Base-by-base conservation (phyloP, 2,888 invertebrate species). In the Prionchulus punctatus region DNA sequence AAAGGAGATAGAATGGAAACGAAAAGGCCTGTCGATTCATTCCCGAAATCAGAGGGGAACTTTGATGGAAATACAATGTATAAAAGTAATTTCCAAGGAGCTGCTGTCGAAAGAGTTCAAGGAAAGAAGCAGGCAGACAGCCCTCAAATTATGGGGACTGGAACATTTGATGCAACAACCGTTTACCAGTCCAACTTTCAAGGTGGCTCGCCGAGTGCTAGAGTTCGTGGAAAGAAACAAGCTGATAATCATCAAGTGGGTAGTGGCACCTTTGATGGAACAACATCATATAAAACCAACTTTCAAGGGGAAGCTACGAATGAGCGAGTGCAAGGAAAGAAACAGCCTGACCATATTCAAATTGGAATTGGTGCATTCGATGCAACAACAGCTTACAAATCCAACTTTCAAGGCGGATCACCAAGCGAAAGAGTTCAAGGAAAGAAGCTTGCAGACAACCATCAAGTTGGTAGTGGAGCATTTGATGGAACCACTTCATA, bases 111-210 rank as follows among this genome's bases (percentile, higher is more conserved):
- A 45, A 45, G 47, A 45, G 15, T 21, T 21, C 15, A 45, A 45
- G 7, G 7, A 23, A 23, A 21, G 47, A 12, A 23, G 23, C 47
- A 12, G 47, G 47, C 7, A 23, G 23, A 45, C 47, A 45, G 47
- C 23, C 23, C 23, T 7, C 15, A 21, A n/a, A n/a, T n/a, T n/a
- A n/a, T n/a, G n/a, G n/a, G n/a, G n/a, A 45, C 23, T 45, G 23
- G 47, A 21, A 45, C 4, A 23, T 45, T 45, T 12, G 52, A 52
- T 23, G 52, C 30, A 28, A 31, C 52, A 23, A 52, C 50, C 4
- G 50, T 50, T 27, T 21, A 4, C n/a, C 15, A 50, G 27, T 18
- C 15, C 15, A n/a, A n/a, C n/a, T n/a, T n/a, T n/a, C n/a, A n/a
- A n/a, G n/a, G n/a, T n/a, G n/a, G n/a, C n/a, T n/a, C n/a, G n/a